phyloP scores from a whole-genome alignment of 2,888 invertebrate genomes.

The Lycocerus yunnanus region DNA sequence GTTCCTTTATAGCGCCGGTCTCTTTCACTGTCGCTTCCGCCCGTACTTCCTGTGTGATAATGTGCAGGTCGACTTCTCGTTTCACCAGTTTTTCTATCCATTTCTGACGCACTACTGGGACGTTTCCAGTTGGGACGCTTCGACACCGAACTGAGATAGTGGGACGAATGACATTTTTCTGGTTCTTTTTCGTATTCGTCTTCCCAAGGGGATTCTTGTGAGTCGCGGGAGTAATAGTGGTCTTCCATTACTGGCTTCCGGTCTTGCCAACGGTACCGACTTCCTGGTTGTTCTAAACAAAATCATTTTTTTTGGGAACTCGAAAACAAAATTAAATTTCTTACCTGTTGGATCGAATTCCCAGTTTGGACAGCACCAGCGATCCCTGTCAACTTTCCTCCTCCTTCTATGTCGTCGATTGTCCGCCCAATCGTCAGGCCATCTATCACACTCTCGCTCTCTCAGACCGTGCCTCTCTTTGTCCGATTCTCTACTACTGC shows the following conservation, averaged over 20 bases:
- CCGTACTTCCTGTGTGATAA: conserved; percentile 38
- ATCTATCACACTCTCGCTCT: conserved; percentile 41
- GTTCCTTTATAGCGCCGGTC: conserved; percentile 60
- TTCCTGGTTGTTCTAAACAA: conserved; percentile 40
- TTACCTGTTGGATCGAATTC: conserved; percentile 59
- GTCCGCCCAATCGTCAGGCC: conserved; percentile 45
- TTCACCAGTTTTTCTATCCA: conserved; percentile 57
- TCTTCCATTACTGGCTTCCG: conserved; percentile 55
- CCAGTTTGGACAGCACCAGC: conserved; percentile 59
- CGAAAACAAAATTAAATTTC: background rate
- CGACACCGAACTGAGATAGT: conserved; percentile 44
- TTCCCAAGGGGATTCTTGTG: conserved; percentile 64
- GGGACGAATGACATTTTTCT: conserved; percentile 47
- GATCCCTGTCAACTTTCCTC: conserved; percentile 50
- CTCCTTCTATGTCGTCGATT: conserved; percentile 45
- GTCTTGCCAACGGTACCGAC: conserved; percentile 40
- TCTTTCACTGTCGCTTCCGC: conserved; percentile 62
- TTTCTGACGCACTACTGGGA: conserved; percentile 63
- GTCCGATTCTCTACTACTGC: conserved; percentile 42
- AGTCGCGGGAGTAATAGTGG: conserved; percentile 50
- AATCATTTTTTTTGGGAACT: background rate
- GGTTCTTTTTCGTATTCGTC: conserved; percentile 58
- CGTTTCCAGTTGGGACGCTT: conserved; percentile 58
- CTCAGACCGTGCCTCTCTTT: conserved; percentile 41
- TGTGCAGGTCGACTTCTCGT: conserved; percentile 47